Conservation (phyloP, 2,888 invertebrate genomes). For the Melipona bicolor region DNA sequence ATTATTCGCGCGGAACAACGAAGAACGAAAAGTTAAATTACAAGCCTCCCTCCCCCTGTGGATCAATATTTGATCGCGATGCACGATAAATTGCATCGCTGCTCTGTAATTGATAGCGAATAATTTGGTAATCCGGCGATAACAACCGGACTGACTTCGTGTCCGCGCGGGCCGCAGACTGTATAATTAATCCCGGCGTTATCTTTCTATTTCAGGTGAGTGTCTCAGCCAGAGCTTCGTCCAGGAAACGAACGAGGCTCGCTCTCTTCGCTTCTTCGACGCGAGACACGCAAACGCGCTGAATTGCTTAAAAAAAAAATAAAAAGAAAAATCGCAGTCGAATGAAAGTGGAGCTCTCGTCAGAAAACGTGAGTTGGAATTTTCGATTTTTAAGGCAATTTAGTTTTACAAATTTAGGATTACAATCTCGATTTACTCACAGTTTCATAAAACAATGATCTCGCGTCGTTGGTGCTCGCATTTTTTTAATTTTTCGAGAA, state of each 20-base stretch:
- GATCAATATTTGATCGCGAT: constrained; percentile 55
- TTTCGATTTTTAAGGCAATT: too few relatives aligned
- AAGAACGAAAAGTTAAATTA: constrained; percentile 40
- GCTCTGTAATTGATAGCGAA: constrained; percentile 66
- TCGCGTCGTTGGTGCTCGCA: too few relatives aligned
- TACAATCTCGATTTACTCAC: too few relatives aligned
- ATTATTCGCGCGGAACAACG: constrained; percentile 40
- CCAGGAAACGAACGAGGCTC: constrained; percentile 51
- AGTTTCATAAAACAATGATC: too few relatives aligned
- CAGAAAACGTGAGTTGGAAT: too few relatives aligned
- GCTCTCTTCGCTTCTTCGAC: constrained; percentile 25
- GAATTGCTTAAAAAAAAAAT: too few relatives aligned
- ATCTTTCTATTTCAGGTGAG: constrained; percentile 76
- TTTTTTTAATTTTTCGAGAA: too few relatives aligned
- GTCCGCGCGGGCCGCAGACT: constrained; percentile 11
- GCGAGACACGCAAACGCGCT: too few relatives aligned
- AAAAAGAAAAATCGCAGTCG: too few relatives aligned
- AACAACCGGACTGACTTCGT: constrained; percentile 45
- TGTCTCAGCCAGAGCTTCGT: constrained; percentile 51
- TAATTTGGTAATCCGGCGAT: constrained; percentile 71
- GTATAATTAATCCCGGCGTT: constrained; percentile 71
- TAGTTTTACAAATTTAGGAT: too few relatives aligned
- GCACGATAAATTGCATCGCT: constrained; percentile 48
- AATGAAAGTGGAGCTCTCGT: too few relatives aligned
- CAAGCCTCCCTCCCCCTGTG: not conserved